These are phyloP conservation scores for Agelas oroides DNA, from an alignment of 37 sponge, comb jelly and placozoan species.

Conservation along the genomic window DNA sequence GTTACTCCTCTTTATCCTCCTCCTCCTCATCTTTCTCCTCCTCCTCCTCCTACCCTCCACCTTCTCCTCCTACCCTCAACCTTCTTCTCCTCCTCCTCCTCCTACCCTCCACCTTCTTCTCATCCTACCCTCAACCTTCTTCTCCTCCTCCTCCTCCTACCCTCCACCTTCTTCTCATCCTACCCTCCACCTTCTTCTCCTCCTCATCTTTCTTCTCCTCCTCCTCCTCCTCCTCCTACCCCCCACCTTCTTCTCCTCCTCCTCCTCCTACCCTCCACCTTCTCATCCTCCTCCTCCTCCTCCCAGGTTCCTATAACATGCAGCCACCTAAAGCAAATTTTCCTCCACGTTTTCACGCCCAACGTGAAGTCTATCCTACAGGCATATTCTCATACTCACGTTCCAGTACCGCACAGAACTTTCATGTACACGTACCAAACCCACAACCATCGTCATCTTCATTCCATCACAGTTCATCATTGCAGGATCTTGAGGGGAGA, in stretches of 20 bases:
- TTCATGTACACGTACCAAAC: too few species aligned
- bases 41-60: neutral
- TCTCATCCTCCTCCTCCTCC: neutral
- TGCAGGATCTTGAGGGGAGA: too few species aligned
- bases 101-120: too few species aligned
- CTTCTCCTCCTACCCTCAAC: neutral
- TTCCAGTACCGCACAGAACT: too few species aligned
- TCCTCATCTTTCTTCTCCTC: neutral
- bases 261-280: neutral
- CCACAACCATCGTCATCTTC: too few species aligned
- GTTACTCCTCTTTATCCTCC: neutral
- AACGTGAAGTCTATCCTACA: too few species aligned
- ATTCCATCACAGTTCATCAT: too few species aligned
- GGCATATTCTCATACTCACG: too few species aligned
- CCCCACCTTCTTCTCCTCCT: neutral
- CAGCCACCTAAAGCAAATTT: neutral
- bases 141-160: neutral
- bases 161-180: neutral
- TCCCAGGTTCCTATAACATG: neutral
- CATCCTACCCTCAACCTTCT: neutral
- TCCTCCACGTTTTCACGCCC: neutral
- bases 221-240: neutral
- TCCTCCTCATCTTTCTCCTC: neutral
- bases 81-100: too few species aligned
- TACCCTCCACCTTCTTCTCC: neutral